phyloP scores from a whole-genome alignment of 2,888 invertebrate species.

The Holacanthella duospinosa region DNA sequence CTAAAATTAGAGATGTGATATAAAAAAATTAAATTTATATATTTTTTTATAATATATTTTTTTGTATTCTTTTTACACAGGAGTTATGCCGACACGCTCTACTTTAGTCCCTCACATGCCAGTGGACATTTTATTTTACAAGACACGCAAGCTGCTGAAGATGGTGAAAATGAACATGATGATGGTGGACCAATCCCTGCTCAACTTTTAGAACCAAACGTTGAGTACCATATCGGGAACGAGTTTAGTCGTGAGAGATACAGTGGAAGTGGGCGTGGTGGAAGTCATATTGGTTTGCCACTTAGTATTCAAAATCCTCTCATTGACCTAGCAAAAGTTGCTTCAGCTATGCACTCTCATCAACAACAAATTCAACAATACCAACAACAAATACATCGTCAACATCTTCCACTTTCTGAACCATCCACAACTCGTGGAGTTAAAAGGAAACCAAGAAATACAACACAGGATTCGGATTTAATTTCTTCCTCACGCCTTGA shows the following conservation, averaged over 20 bases:
- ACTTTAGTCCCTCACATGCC: constrained; percentile 32
- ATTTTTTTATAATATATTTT: no score
- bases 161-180: constrained; percentile 37
- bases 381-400: constrained; percentile 15
- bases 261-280: constrained; percentile 4
- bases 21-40: no score
- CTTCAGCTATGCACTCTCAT: constrained; percentile 27
- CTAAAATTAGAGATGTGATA: no score
- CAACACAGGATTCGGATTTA: constrained; percentile 26
- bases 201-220: constrained; percentile 36
- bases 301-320: constrained; percentile 32
- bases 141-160: constrained; percentile 29
- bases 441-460: constrained; percentile 16
- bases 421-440: constrained; percentile 26
- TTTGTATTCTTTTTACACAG: no score
- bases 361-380: not conserved
- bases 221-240: constrained; percentile 35
- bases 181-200: constrained; percentile 35
- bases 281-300: not conserved
- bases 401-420: constrained; percentile 24
- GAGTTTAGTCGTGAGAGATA: constrained; percentile 34
- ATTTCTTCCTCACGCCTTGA: constrained; percentile 33
- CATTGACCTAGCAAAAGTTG: constrained; percentile 36
- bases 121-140: constrained; percentile 24
- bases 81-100: constrained; percentile 24